Base-by-base conservation (phyloP, 2,888 invertebrate species). In the Catocala sponsa region DNA sequence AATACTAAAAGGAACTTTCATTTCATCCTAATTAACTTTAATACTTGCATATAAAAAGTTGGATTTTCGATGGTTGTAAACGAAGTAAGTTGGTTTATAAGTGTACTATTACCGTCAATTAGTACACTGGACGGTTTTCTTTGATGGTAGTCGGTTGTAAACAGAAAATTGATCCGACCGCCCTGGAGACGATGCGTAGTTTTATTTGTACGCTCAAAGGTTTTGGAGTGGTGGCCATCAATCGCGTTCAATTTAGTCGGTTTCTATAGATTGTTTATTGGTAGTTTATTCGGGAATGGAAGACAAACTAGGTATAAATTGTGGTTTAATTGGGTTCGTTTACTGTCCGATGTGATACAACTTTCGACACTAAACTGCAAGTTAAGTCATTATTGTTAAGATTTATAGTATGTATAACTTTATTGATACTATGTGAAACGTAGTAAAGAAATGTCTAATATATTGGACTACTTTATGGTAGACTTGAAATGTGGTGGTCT, bases 141-240 rank as follows among this genome's bases (percentile, higher is more conserved):
- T 93, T 93, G 93, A 92, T 87, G 86, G 84, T 80, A 83, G 80
- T 79, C 83, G 85, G 88, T 82, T 89, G 88, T 91, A 89, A 91
- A 91, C 87, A 90, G 89, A 90, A 92, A 93, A 92, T 91, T 91
- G 91, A 92, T 90, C 88, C 80, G 78, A 89, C 91, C 91, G 89
- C 92, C 91, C 82, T 73, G 84, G 71, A 81, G 83, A 62, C 63
- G 74, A 59, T 59, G 62, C 60, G 66, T 77, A 64, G 74, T 84
- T 82, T 80, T 81, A 80, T 84, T 84, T 79, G 79, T 79, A 81
- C 76, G 76, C 67, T 81, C 68, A 60, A 75, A 69, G 65, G 63
- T 70, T 72, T 76, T 72, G 51, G 65, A 65, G 55, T 69, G 53
- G 69, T 61, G 55, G 68, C 71, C 61, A 72, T 76, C 74, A 73